A percentile compares a stretch with the other conserved stretches of the same genome.
Conservation (phyloP, 2,888 invertebrate genomes). For the Lumbricus terrestris region DNA sequence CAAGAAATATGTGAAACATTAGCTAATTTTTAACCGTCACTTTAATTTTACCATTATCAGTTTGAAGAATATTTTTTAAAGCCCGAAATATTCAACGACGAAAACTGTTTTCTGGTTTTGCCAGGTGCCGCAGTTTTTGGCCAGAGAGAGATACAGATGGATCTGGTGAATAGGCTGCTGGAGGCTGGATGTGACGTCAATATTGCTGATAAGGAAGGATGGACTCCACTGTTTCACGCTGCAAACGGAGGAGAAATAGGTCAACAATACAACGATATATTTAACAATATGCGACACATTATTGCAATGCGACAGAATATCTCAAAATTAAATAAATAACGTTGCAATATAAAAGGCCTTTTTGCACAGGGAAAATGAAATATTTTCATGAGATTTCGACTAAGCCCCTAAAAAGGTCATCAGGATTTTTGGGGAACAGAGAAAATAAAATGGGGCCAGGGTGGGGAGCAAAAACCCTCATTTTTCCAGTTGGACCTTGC, state of each 20-base stretch:
- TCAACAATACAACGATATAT: constrained; percentile 33
- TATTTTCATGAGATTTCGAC: too few species aligned
- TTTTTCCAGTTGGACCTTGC: too few species aligned
- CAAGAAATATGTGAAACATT: not conserved
- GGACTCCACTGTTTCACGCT: constrained; percentile 52
- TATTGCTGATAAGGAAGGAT: constrained; percentile 47
- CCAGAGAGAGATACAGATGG: constrained; percentile 26
- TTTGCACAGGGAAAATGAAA: too few species aligned
- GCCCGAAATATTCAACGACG: not conserved
- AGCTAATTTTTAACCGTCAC: not conserved
- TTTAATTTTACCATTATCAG: not conserved
- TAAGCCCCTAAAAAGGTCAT: too few species aligned
- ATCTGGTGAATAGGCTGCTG: constrained; percentile 46
- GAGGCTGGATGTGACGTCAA: constrained; percentile 49
- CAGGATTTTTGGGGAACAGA: too few species aligned
- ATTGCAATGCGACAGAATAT: not conserved
- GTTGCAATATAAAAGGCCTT: too few species aligned
- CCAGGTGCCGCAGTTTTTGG: constrained; percentile 23
- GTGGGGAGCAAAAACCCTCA: too few species aligned
- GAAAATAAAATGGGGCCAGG: too few species aligned
- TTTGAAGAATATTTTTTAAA: not conserved
- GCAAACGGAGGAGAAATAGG: constrained; percentile 52
- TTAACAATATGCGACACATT: not conserved
- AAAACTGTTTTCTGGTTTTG: not conserved
- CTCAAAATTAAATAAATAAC: not conserved